Conservation (phyloP, 2,888 invertebrate genomes). For the Urechis unicinctus region DNA sequence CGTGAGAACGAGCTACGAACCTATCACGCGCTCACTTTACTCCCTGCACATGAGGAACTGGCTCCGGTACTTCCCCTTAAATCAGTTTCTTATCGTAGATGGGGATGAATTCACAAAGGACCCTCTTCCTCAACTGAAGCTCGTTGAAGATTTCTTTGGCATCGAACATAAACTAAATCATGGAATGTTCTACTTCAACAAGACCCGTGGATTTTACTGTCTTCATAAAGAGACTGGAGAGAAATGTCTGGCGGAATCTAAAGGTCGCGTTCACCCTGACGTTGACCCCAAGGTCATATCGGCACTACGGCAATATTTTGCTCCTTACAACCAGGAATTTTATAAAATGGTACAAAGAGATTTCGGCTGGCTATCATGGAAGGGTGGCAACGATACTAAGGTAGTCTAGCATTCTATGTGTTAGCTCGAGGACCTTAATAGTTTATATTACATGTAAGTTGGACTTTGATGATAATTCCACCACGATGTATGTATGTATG, state of each 20-base stretch:
- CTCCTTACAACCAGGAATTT: neutral
- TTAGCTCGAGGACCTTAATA: no score
- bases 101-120: slow-evolving; percentile 38
- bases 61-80: slow-evolving; percentile 84
- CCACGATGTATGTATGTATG: no score
- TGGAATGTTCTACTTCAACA: slow-evolving; percentile 92
- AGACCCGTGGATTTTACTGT: slow-evolving; percentile 95
- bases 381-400: no score
- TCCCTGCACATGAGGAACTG: slow-evolving; percentile 75
- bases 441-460: no score
- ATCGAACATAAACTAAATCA: slow-evolving; percentile 30
- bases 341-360: neutral
- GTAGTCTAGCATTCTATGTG: no score
- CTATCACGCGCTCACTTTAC: slow-evolving; percentile 48
- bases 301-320: slow-evolving; percentile 11
- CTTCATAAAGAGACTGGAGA: slow-evolving; percentile 57
- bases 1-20: slow-evolving; percentile 50
- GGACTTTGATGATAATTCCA: no score
- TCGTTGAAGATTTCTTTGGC: slow-evolving; percentile 39
- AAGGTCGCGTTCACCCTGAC: slow-evolving; percentile 75
- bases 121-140: slow-evolving; percentile 34
- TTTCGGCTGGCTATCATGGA: neutral
- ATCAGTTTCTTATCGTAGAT: slow-evolving; percentile 89
- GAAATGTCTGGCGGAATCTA: slow-evolving; percentile 84
- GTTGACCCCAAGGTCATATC: slow-evolving; percentile 65